Base-by-base conservation (phyloP, 2,113 vertebrate species). In the Lamprotornis superbus region DNA sequence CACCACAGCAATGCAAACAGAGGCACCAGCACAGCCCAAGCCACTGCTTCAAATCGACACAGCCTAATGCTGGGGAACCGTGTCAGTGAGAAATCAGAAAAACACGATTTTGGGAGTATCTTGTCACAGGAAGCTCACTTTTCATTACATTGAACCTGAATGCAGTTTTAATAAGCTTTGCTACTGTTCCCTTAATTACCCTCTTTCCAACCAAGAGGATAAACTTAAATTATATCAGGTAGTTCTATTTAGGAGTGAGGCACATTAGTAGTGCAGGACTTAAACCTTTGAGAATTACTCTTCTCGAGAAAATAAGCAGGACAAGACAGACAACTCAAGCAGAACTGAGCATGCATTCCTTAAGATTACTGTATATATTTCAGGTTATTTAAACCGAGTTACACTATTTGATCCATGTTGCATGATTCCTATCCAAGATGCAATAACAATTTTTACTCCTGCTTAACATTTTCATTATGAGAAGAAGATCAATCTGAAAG, bases 141-240 rank as follows among this genome's bases (percentile, higher is more conserved):
- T 86, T 85, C 52, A 73, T 69, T 60, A 59, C 55, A 59, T 4
- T 60, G 40, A 77, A 70, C 64, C 42, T 14, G 42, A 81, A 79
- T 44, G 68, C 22, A 59, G 33, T 79, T 95, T 86, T 87, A 93
- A 91, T 75, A 55, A 93, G 64, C 35, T 95, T 91, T 91, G 77
- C 50, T 77, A 70, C 60, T 92, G 82, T 80, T 80, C 60, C 76
- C 47, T 88, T 92, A 80, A 88, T 68, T 88, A 91, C 77, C 27
- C 42, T 94, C 74, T 73, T 94, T 87, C 79, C 18, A 33, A 35
- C 49, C 74, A 61, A 77, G 44, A 90, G n/a, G 68, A 81, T 71
- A 80, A 94, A 91, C 25, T 39, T 57, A 53, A 95, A 65, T 94
- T 65, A 3, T 57, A 93, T 39, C 35, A 68, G 50, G 50, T 40